Conservation (phyloP, 2,888 invertebrate genomes). For the Chaetoderma sp. region DNA sequence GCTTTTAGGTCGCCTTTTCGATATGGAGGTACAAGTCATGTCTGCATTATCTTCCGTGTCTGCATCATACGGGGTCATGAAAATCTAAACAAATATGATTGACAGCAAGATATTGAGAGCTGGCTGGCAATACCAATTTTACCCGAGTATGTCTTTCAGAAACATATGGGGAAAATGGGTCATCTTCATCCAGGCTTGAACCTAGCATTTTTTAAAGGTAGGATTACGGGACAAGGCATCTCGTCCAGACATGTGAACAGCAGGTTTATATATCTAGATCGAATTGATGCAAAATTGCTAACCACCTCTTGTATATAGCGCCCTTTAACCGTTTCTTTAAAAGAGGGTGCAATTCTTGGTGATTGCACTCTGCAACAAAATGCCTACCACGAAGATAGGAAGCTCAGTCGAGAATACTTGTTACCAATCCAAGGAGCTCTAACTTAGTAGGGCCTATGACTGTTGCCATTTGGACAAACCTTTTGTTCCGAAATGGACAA, state of each 20-base stretch:
- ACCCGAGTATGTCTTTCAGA: neutral
- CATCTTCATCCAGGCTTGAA: neutral
- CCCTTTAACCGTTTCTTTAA: neutral
- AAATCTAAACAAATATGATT: too few species aligned
- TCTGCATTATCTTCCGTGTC: neutral
- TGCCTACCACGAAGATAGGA: neutral
- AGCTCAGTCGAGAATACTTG: neutral
- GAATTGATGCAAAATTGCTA: neutral
- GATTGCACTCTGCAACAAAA: constrained; percentile 1
- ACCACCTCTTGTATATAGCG: constrained; percentile 2
- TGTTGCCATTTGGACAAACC: neutral
- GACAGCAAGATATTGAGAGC: too few species aligned
- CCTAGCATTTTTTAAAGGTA: too few species aligned
- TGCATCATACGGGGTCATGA: constrained; percentile 6
- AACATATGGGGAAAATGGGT: constrained; percentile 2
- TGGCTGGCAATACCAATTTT: too few species aligned
- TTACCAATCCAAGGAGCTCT: constrained; percentile 1
- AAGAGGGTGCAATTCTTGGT: neutral
- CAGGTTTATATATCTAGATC: neutral
- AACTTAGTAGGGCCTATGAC: constrained; percentile 1
- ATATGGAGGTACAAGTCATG: neutral
- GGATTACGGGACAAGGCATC: neutral
- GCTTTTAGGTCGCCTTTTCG: neutral
- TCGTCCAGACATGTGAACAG: neutral
- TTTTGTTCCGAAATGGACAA: neutral